Evolutionary conservation across 2,113 vertebrate species (phyloP).

Genomic region (Gnathonemus echidnorhynchus): DNA sequence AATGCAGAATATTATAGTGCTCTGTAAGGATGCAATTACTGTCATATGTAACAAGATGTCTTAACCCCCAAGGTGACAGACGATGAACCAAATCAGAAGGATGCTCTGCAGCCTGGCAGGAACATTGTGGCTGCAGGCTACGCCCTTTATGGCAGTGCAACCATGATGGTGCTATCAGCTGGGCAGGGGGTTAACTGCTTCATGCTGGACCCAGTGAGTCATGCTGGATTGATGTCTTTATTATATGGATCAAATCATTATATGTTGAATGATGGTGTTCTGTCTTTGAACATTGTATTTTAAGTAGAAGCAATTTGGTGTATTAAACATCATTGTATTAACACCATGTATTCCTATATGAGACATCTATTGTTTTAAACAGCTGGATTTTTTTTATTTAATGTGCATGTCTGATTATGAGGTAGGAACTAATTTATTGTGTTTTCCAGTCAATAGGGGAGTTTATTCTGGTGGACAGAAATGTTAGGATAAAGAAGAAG

Average conservation of each 20-base stretch:
- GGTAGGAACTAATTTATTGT: not conserved
- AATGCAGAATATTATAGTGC: not conserved
- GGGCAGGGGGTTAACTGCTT: conserved; percentile 88
- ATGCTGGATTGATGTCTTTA: not conserved
- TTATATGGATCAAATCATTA: not conserved
- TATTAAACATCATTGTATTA: not conserved
- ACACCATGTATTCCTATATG: not conserved
- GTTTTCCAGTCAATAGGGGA: conserved; percentile 79
- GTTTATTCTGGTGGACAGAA: conserved; percentile 85
- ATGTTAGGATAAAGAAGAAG: conserved; percentile 90
- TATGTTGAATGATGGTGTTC: not conserved
- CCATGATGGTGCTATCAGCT: conserved; percentile 87
- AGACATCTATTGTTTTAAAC: not conserved
- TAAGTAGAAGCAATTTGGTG: not conserved
- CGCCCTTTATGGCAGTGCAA: conserved; percentile 91
- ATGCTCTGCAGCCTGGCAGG: conserved; percentile 82
- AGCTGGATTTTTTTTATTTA: not conserved
- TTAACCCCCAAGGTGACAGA: conserved; percentile 55
- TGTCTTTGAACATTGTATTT: not conserved
- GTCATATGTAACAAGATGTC: not conserved
- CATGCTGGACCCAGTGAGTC: conserved; percentile 92
- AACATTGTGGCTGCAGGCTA: conserved; percentile 90
- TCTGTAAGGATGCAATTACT: not conserved
- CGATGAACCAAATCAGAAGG: conserved; percentile 69
- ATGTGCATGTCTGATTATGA: not conserved